phyloP scores from a whole-genome alignment of 2,797 vertebrate genomes.

The Sebastes flavidus region DNA sequence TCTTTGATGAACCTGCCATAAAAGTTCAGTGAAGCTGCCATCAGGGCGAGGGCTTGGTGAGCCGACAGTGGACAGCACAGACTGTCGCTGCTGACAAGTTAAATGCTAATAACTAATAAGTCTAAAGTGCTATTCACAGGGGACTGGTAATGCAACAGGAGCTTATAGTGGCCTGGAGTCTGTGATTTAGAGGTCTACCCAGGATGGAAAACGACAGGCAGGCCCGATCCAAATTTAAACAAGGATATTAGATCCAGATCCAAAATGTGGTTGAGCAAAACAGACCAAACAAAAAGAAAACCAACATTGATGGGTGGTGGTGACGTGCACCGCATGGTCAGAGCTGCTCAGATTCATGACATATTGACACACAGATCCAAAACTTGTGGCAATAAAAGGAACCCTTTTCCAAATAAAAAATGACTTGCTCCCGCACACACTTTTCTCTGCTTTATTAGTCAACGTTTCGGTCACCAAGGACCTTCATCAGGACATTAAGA shows the following conservation, averaged over 20 bases:
- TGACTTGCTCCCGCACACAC: too few relatives aligned
- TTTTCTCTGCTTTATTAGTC: too few relatives aligned
- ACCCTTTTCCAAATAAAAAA: too few relatives aligned
- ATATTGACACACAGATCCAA: background rate
- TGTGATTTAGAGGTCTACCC: background rate
- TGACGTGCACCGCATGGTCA: background rate
- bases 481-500: too few relatives aligned
- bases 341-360: background rate
- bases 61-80: slow-evolving; percentile 22
- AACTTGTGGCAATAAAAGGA: too few relatives aligned
- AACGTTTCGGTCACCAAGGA: too few relatives aligned
- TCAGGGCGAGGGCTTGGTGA: slow-evolving; percentile 23
- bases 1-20: slow-evolving; percentile 52
- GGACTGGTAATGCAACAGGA: background rate
- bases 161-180: background rate
- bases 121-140: slow-evolving; percentile 4
- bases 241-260: background rate
- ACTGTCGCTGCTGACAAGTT: slow-evolving; percentile 4
- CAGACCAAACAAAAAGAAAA: background rate
- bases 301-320: background rate
- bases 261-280: background rate
- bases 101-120: slow-evolving; percentile 24
- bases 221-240: background rate
- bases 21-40: slow-evolving; percentile 45
- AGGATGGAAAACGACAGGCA: background rate